Evolutionary conservation across 2,113 vertebrate genomes (phyloP), one percentile per base, ranked within the genome.

Genomic region (Spizaetus ornatus): DNA sequence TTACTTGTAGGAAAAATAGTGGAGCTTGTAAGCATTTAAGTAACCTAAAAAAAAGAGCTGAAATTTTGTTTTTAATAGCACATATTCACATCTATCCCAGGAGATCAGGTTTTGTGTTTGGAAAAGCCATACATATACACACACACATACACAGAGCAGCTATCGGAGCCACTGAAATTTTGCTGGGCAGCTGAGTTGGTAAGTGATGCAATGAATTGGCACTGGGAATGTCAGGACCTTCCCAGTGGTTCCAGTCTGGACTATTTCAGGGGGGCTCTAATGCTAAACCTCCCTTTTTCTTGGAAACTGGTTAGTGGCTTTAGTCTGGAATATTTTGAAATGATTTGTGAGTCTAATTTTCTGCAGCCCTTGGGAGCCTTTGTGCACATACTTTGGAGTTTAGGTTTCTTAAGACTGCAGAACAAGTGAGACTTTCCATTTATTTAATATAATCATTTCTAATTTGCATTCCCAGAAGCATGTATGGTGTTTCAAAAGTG

Each of bases 391-490:
- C 40, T 70, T 34, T 20, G 61, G 77, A 69, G 56, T 48, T 70
- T 4, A 23, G 34, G 73, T 47, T 59, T 52, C 76, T 73, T 62
- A 45, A 78, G 79, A 19, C 50, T 73, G 66, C 45, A 27, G 59
- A 86, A 29, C 20, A 65, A 96, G 76, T 42, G 62, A 77, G 71
- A 29, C 34, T 84, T 89, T 48, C 38, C 45, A 6, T 76, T 26
- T 50, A 10, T 52, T 91, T 87, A n/a, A 69, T 38, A 4, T 15
- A 47, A 65, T 59, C 2, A 31, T 82, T 82, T 40, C 38, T 72
- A 53, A 82, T 89, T 85, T 95, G 52, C 61, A 73, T 93, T 92
- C 80, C 90, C 38, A 73, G 82, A 25, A 90, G 90, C 67, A 40
- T 4, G 5, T 26, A 21, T 79, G 77, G 53, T 61, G 65, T 82